Base-by-base conservation (phyloP, 2,888 invertebrate species). In the Drosophila eohydei region DNA sequence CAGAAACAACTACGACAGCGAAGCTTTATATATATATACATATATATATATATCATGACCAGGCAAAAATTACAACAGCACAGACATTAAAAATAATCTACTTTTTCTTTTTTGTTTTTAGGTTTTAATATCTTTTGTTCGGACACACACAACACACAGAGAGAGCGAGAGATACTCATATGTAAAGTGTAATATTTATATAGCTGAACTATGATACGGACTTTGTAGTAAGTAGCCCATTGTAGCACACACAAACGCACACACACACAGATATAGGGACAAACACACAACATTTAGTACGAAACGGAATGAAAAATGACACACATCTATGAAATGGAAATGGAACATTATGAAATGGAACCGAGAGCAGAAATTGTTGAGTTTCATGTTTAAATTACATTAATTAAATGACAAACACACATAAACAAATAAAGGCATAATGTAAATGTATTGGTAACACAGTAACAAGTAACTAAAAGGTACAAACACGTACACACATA, bases 361-460 rank as follows among this genome's bases (percentile, higher is more conserved):
- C 79, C 81, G 68, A 82, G 81, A 81, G 84, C 90, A 91, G 91
- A 91, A 90, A 91, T 91, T 90, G 90, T 91, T 90, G 90, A 89
- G 86, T 89, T 89, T 89, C 85, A 85, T 90, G 85, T 81, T 79
- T 62, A 87, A 84, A 88, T 88, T 84, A 88, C 87, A 86, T 88
- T 86, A 86, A 88, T 88, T 82, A 82, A 77, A 71, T 69, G 54
- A 70, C 63, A 38, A 71, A 50, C 48, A 50, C 48, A 50, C 48
- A 50, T 32, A 32, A 50, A 50, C 30, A 50, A 50, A 16, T 8
- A 11, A 50, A 50, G 16, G 16, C 32, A 50, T 48, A 50, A 72
- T 65, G 60, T 61, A 59, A 62, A 55, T 43, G 62, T 52, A 26
- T 52, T 44, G 43, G n/a, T 71, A 54, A 51, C 14, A 72, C 43